Conservation (phyloP, 1,140 invertebrate genomes). For the Diachasmimorpha longicaudata region DNA sequence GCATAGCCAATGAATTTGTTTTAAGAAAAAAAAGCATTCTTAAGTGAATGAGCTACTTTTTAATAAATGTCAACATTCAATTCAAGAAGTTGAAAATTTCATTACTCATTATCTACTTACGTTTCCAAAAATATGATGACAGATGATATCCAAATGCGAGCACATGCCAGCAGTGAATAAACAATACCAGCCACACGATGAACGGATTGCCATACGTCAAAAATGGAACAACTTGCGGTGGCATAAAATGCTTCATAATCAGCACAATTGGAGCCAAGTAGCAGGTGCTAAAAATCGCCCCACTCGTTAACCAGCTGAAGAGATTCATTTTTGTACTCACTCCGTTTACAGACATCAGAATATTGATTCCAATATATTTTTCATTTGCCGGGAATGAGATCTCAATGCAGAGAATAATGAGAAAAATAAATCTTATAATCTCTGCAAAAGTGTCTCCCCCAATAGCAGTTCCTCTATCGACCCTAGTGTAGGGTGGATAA, state of each 20-base stretch:
- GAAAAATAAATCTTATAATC: conserved; percentile 49
- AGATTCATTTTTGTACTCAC: conserved; percentile 52
- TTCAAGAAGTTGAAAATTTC: too few species aligned
- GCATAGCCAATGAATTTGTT: not conserved
- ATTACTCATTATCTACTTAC: not conserved
- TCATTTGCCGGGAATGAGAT: conserved; percentile 50
- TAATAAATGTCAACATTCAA: too few species aligned
- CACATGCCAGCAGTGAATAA: conserved; percentile 48
- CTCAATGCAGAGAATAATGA: conserved; percentile 55
- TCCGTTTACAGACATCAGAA: conserved; percentile 58
- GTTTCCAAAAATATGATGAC: conserved; percentile 50
- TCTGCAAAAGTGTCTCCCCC: conserved; percentile 40
- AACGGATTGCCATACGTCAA: conserved; percentile 55
- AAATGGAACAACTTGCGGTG: conserved; percentile 46
- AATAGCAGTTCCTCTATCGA: conserved; percentile 36
- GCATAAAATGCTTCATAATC: conserved; percentile 50
- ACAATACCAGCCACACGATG: conserved; percentile 54
- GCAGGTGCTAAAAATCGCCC: conserved; percentile 45
- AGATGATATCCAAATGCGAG: conserved; percentile 56
- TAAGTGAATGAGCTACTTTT: too few species aligned
- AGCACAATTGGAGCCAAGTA: conserved; percentile 48
- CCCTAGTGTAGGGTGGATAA: conserved; percentile 50
- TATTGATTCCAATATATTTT: conserved; percentile 57
- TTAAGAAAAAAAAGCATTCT: too few species aligned
- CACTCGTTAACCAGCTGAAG: conserved; percentile 53